Conservation (phyloP, 2,888 invertebrate genomes). For the Tipula unca region DNA sequence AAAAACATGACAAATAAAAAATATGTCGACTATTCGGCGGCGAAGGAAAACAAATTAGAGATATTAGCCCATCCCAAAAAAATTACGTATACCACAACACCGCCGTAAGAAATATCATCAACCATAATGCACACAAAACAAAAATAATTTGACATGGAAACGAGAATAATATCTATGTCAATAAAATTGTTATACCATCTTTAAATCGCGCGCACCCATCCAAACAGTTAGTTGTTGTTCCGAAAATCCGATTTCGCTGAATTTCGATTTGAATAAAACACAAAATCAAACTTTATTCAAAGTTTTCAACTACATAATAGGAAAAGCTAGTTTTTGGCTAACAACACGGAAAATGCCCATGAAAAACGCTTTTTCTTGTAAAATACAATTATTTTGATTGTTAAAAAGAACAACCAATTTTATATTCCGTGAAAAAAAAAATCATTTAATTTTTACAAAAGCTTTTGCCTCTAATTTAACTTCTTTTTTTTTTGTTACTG, state of each 20-base stretch:
- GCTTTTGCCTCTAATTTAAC: neutral
- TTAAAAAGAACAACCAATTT: neutral
- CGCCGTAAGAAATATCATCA: neutral
- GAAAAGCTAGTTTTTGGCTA: neutral
- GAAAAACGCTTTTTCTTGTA: neutral
- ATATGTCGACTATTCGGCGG: too few species aligned
- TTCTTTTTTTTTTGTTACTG: neutral
- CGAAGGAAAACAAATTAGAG: too few species aligned
- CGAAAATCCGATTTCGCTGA: neutral
- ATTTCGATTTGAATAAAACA: neutral
- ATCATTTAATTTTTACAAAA: neutral
- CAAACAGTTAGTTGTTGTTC: neutral
- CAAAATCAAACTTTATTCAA: neutral
- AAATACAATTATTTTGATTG: neutral
- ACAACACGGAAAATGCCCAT: neutral
- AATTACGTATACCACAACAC: neutral
- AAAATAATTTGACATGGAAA: neutral
- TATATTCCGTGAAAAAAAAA: neutral
- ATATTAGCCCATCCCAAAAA: too few species aligned
- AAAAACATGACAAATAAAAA: too few species aligned
- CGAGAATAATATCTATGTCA: neutral
- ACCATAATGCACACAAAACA: neutral
- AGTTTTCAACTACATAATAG: neutral
- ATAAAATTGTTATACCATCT: neutral
- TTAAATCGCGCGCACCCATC: neutral